Percentiles rank a stretch among this genome's conserved stretches.
These are phyloP conservation scores for Hylyphantes graminicola DNA, from an alignment of 1,140 invertebrate genomes.

Conservation along the genomic window DNA sequence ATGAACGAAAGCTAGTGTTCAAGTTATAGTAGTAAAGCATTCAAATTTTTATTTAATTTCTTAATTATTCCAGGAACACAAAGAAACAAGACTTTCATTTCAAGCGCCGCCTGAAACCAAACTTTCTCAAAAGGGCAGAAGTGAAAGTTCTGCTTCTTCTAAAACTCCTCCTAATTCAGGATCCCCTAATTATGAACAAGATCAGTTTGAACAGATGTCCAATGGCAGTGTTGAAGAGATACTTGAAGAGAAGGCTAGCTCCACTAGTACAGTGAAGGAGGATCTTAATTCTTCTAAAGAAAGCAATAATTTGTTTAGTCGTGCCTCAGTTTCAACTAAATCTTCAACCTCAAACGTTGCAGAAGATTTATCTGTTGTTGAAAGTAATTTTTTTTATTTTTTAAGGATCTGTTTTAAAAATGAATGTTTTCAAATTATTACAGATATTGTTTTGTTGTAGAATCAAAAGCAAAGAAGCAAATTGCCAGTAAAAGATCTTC, in stretches of 20 bases:
- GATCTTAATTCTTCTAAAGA: background rate
- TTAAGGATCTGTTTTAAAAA: background rate
- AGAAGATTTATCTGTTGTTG: slow-evolving; percentile 10
- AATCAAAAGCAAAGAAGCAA: background rate
- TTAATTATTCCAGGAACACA: too few relatives aligned
- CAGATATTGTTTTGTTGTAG: background rate
- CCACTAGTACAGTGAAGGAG: background rate
- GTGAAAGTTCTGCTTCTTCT: background rate
- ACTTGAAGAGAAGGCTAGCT: slow-evolving; percentile 2
- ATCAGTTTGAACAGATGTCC: slow-evolving; percentile 8
- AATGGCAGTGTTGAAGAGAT: background rate
- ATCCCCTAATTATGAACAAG: slow-evolving; percentile 11
- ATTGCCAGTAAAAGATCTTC: slow-evolving; percentile 39
- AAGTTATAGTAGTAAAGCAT: too few relatives aligned
- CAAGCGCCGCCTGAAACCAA: too few relatives aligned
- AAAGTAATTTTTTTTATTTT: slow-evolving; percentile 12
- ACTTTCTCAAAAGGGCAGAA: background rate
- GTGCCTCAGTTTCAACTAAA: slow-evolving; percentile 13
- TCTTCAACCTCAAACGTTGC: slow-evolving; percentile 13
- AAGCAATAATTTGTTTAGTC: background rate
- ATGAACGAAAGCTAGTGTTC: too few relatives aligned
- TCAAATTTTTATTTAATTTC: too few relatives aligned
- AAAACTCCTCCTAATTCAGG: slow-evolving; percentile 4
- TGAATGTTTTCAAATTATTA: background rate
- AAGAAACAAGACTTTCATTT: too few relatives aligned